These are phyloP conservation scores for Graptemys geographica DNA, from an alignment of 2,797 vertebrate species.

Conservation along the genomic window DNA sequence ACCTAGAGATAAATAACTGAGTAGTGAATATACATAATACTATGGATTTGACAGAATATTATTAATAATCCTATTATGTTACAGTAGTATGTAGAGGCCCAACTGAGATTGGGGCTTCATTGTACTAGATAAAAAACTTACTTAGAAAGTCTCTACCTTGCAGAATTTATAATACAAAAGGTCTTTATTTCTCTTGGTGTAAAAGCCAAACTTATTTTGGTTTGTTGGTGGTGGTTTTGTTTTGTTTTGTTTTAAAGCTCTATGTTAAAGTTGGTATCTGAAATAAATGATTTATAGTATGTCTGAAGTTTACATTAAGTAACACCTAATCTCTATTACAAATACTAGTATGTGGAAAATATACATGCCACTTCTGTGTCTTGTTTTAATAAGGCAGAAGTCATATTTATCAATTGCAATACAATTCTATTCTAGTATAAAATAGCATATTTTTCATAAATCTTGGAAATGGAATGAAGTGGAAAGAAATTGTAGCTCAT, in stretches of 20 bases:
- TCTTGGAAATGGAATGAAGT: not conserved
- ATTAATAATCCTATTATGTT: not conserved
- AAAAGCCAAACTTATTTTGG: not conserved
- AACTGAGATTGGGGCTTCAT: not conserved
- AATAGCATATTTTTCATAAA: not conserved
- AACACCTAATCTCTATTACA: not conserved
- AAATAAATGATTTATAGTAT: not conserved
- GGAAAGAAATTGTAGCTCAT: not conserved
- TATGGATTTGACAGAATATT: not conserved
- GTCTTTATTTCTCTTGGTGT: not conserved
- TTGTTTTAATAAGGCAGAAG: not conserved
- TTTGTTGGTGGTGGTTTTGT: no score
- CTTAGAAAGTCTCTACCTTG: no score
- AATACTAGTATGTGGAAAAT: not conserved
- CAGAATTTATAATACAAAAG: not conserved
- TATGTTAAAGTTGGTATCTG: not conserved
- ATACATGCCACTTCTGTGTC: not conserved
- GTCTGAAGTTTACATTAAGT: not conserved
- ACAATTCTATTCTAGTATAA: not conserved
- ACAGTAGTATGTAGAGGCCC: not conserved
- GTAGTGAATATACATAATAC: not conserved
- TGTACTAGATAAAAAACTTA: not conserved
- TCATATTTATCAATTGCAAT: not conserved
- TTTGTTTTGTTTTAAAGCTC: not conserved
- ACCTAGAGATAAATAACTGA: not conserved